These are phyloP conservation scores for Axinella damicornis DNA, from an alignment of 37 sponge, comb jelly and placozoan genomes.

Conservation along the genomic window DNA sequence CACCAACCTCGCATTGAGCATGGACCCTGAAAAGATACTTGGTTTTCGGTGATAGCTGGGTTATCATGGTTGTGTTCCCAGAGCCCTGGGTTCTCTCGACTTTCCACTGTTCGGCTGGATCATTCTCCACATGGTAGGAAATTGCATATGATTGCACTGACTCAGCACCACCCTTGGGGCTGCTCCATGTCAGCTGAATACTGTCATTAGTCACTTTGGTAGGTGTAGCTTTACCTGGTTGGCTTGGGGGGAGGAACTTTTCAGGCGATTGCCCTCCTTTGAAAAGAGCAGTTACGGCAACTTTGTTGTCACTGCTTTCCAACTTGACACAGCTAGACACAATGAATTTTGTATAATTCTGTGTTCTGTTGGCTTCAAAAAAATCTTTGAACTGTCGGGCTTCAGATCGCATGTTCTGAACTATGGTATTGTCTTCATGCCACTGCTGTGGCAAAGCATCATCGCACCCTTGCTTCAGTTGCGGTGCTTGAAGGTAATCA, in stretches of 20 bases:
- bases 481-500: not conserved
- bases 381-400: not conserved
- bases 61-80: not conserved
- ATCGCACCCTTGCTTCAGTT: not conserved
- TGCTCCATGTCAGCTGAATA: not conserved
- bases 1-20: conserved; percentile 26
- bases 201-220: not conserved
- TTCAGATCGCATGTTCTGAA: not conserved
- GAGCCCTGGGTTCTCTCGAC: not conserved
- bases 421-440: too few species aligned
- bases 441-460: too few species aligned
- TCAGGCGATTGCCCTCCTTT: too few species aligned
- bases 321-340: too few species aligned
- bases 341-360: too few species aligned
- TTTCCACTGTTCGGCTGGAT: conserved; percentile 14
- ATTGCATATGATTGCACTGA: conserved; percentile 1
- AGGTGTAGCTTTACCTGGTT: too few species aligned
- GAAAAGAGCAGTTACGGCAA: too few species aligned
- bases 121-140: not conserved
- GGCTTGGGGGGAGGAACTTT: too few species aligned
- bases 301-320: too few species aligned
- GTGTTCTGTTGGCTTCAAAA: not conserved
- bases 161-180: conserved; percentile 7
- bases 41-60: not conserved
- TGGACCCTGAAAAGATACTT: conserved; percentile 2